These are phyloP conservation scores for Sitta europaea DNA, from an alignment of 2,113 vertebrate species.

Conservation along the genomic window DNA sequence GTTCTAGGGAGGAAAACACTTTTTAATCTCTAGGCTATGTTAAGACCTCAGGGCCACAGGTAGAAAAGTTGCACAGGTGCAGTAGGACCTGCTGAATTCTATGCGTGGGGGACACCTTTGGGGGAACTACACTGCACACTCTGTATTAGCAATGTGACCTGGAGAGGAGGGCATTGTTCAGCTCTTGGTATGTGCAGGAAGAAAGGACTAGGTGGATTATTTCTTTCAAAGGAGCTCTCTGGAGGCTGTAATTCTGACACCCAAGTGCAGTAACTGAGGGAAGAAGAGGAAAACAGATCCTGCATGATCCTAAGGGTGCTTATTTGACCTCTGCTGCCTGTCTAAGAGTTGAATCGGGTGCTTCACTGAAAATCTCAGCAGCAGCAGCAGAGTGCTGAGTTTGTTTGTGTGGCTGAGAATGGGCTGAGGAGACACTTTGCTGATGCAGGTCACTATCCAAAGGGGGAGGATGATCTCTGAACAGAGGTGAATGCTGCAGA, in stretches of 20 bases:
- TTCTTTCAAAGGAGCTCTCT: neutral
- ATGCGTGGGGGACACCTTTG: neutral
- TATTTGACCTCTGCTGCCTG: neutral
- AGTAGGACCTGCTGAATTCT: neutral
- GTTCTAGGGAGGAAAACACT: neutral
- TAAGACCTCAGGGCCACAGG: neutral
- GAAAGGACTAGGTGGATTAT: neutral
- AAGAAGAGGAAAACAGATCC: neutral
- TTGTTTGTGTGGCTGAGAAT: neutral
- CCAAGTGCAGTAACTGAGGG: neutral
- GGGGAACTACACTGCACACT: too few relatives aligned
- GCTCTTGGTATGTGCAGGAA: neutral
- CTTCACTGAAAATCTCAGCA: neutral
- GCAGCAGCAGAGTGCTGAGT: neutral
- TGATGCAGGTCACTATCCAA: neutral
- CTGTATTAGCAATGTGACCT: neutral
- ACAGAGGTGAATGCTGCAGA: neutral
- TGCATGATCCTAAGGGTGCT: neutral
- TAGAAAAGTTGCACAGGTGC: neutral
- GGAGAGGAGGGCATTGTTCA: neutral
- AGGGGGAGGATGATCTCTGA: neutral
- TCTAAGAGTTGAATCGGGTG: neutral
- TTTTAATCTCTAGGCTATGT: neutral
- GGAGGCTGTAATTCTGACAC: neutral
- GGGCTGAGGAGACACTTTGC: neutral